Conservation (phyloP, 2,888 invertebrate species). For the Nemapogon koenigi region DNA sequence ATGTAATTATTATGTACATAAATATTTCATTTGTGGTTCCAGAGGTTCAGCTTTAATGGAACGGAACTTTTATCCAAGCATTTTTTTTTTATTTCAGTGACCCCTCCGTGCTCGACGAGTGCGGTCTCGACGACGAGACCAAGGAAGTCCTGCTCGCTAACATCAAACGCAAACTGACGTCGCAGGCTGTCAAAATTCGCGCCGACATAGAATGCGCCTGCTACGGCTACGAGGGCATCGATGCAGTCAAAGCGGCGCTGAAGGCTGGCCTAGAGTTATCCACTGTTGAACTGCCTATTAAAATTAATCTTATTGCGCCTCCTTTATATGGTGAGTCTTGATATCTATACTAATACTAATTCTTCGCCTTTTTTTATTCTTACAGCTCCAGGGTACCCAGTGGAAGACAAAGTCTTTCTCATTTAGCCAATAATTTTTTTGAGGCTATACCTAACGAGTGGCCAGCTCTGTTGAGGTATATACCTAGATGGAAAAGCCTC, state of each 20-base stretch:
- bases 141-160: conserved; percentile 92
- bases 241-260: conserved; percentile 94
- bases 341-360: background rate
- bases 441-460: no score
- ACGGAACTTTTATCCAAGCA: no score
- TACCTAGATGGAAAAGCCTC: no score
- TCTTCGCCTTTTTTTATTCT: background rate
- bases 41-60: no score
- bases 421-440: no score
- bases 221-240: conserved; percentile 97
- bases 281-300: conserved; percentile 93
- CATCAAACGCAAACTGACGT: conserved; percentile 94
- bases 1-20: no score
- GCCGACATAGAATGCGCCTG: conserved; percentile 94
- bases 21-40: no score
- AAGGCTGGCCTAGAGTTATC: conserved; percentile 89
- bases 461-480: no score
- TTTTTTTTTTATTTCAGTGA: conserved; percentile 72
- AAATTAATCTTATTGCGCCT: conserved; percentile 98
- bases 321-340: conserved; percentile 83
- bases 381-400: no score
- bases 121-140: conserved; percentile 90
- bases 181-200: conserved; percentile 95
- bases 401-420: no score
- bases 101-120: conserved; percentile 93